phyloP scores from a whole-genome alignment of 2,888 invertebrate genomes.

The Keiferia lycopersicella region DNA sequence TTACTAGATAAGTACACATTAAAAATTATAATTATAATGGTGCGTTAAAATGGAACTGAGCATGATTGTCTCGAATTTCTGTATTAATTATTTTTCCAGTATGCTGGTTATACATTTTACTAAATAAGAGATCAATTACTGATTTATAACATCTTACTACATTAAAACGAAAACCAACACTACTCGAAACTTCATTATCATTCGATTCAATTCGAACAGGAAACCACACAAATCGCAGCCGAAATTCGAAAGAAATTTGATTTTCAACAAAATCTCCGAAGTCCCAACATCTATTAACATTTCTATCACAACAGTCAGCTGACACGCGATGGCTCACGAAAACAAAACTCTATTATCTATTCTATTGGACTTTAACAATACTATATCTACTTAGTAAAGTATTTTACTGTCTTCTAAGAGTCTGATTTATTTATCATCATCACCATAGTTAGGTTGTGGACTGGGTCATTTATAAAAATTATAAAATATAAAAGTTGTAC shows the following conservation, averaged over 20 bases:
- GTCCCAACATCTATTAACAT: constrained; percentile 68
- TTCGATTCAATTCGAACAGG: neutral
- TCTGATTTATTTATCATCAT: no score
- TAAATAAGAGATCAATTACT: no score
- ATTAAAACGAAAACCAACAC: neutral
- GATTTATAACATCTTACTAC: neutral
- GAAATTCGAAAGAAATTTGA: constrained; percentile 46
- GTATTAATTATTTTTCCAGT: no score
- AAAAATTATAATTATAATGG: no score
- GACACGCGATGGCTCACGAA: constrained; percentile 66
- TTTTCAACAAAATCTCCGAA: constrained; percentile 65
- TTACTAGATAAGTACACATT: no score
- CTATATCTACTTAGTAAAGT: neutral
- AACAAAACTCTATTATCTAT: constrained; percentile 58
- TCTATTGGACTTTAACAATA: constrained; percentile 30
- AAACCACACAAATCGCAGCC: neutral
- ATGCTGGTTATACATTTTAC: no score
- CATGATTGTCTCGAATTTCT: neutral
- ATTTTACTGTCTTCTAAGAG: no score
- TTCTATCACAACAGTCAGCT: constrained; percentile 66
- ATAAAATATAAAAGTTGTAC: no score
- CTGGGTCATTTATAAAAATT: no score
- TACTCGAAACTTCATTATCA: neutral
- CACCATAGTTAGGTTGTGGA: no score
- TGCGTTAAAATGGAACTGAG: neutral